Conservation (phyloP, 2,888 invertebrate species). For the Tinea trinotella region DNA sequence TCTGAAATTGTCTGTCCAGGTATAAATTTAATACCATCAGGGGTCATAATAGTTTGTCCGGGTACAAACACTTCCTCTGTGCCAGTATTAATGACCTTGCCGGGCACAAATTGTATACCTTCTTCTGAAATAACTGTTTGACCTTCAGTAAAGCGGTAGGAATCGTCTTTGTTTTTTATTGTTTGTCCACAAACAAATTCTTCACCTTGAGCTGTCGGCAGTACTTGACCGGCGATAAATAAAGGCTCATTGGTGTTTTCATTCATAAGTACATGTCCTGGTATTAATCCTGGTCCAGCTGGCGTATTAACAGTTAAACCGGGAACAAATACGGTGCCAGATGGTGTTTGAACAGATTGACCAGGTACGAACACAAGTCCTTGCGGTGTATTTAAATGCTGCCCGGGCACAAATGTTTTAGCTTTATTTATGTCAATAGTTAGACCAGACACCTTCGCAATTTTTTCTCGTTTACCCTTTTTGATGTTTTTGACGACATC, state of each 20-base stretch:
- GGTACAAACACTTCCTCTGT: slow-evolving; percentile 71
- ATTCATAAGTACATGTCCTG: slow-evolving; percentile 79
- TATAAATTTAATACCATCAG: slow-evolving; percentile 74
- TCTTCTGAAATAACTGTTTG: slow-evolving; percentile 75
- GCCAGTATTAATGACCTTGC: slow-evolving; percentile 64
- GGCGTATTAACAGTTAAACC: slow-evolving; percentile 80
- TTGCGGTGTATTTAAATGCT: slow-evolving; percentile 78
- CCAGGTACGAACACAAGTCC: slow-evolving; percentile 83
- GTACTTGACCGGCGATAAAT: slow-evolving; percentile 79
- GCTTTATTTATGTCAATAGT: slow-evolving; percentile 77
- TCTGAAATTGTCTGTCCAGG: slow-evolving; percentile 75
- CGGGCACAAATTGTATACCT: slow-evolving; percentile 75
- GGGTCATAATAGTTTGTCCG: slow-evolving; percentile 74
- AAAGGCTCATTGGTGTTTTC: slow-evolving; percentile 72
- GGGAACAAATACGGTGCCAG: slow-evolving; percentile 79
- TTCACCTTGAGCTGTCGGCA: slow-evolving; percentile 70
- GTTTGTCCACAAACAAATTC: slow-evolving; percentile 78
- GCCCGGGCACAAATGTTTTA: slow-evolving; percentile 79
- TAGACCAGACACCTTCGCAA: slow-evolving; percentile 76
- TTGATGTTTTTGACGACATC: slow-evolving; percentile 75
- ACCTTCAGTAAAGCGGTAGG: slow-evolving; percentile 72
- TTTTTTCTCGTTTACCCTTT: slow-evolving; percentile 69
- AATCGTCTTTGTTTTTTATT: slow-evolving; percentile 68
- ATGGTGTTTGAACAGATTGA: slow-evolving; percentile 79
- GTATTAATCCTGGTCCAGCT: slow-evolving; percentile 77